Percentiles rank a stretch among this genome's conserved stretches.
Evolutionary conservation across 2,113 vertebrate species (phyloP).

Genomic region (Lycaon pictus): DNA sequence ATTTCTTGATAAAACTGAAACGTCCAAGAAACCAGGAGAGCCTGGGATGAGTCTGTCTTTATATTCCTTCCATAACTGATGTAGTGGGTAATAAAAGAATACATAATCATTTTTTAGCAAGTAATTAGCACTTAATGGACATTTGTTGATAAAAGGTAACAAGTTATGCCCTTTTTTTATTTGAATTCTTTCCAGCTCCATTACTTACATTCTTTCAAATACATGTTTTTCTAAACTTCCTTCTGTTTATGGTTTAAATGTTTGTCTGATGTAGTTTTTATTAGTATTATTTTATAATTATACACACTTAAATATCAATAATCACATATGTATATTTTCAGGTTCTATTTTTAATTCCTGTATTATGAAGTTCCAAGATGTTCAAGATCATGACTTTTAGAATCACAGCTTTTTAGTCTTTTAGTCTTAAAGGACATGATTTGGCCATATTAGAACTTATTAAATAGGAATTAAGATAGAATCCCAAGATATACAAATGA

Average conservation of each 20-base stretch:
- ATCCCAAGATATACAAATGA: not conserved
- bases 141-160: conserved; percentile 11
- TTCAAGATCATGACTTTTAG: not conserved
- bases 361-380: not conserved
- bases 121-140: not conserved
- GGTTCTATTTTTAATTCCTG: not conserved
- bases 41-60: not conserved
- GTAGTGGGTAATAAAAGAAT: not conserved
- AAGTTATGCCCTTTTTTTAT: not conserved
- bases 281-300: not conserved
- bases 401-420: not conserved
- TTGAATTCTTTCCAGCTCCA: not conserved
- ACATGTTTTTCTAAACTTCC: not conserved
- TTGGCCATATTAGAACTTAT: not conserved
- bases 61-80: not conserved
- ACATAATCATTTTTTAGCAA: not conserved
- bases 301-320: not conserved
- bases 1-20: not conserved
- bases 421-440: not conserved
- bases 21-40: not conserved
- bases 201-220: not conserved
- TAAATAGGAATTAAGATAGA: conserved; percentile 11
- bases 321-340: not conserved
- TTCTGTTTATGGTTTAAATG: not conserved
- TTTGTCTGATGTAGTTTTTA: not conserved